Evolutionary conservation across 2,113 vertebrate species (phyloP).

Genomic region (Noctilio leporinus): DNA sequence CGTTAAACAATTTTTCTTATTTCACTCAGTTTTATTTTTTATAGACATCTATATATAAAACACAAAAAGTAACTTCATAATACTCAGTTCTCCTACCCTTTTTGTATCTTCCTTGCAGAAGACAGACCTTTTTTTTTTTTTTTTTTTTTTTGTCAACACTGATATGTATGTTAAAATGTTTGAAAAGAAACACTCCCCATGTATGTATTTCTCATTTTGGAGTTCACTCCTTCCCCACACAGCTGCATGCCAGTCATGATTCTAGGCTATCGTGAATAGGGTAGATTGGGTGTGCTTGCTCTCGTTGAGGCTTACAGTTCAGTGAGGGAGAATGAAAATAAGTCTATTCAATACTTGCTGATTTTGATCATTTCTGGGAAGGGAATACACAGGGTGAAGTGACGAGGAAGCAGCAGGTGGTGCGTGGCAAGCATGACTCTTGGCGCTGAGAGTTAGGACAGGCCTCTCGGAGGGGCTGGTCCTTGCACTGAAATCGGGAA

Average conservation of each 20-base stretch:
- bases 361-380: neutral
- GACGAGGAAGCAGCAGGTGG: neutral
- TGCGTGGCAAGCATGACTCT: neutral
- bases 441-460: neutral
- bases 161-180: neutral
- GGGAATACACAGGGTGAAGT: neutral
- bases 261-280: neutral
- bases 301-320: neutral
- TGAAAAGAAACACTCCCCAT: neutral
- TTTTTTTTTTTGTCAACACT: neutral
- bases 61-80: neutral
- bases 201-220: neutral
- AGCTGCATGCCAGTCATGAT: neutral
- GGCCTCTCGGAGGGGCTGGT: accelerated
- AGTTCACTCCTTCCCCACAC: neutral
- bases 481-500: neutral
- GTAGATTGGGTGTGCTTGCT: neutral
- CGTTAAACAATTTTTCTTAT: neutral
- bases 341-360: neutral
- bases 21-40: neutral
- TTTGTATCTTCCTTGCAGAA: neutral
- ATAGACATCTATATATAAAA: neutral
- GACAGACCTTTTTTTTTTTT: neutral
- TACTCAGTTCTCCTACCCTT: neutral
- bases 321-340: neutral